Conservation (phyloP, 2,888 invertebrate species). For the Halocaridina rubra region DNA sequence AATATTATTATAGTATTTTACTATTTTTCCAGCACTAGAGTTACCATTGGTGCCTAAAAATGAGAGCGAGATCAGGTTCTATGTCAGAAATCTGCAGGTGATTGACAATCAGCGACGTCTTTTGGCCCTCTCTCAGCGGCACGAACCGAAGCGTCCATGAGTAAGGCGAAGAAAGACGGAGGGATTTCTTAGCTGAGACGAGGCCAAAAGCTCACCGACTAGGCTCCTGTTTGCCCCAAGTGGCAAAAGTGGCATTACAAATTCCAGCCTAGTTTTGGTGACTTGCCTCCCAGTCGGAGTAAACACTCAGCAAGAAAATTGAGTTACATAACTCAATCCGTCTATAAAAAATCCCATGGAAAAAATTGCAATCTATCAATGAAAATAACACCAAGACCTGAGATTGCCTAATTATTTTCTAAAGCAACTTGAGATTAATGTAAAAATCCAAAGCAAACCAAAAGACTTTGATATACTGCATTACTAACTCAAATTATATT, state of each 20-base stretch:
- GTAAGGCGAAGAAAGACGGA: conserved; percentile 29
- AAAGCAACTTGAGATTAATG: too few species aligned
- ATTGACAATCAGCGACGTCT: conserved; percentile 84
- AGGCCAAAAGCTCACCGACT: not conserved
- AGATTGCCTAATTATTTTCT: too few species aligned
- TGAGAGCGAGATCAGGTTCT: conserved; percentile 77
- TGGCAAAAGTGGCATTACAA: too few species aligned
- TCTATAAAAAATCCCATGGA: not conserved
- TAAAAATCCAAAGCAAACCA: too few species aligned
- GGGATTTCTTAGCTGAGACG: not conserved
- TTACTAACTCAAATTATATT: too few species aligned
- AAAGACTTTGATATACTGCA: too few species aligned
- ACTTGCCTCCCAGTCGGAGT: not conserved
- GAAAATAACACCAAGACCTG: too few species aligned
- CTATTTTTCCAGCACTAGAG: conserved; percentile 66
- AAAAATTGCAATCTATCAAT: not conserved
- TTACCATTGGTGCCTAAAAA: conserved; percentile 77
- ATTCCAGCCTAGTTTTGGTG: not conserved
- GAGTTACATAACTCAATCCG: not conserved
- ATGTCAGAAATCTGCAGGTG: conserved; percentile 79
- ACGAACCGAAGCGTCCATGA: conserved; percentile 70
- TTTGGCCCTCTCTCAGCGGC: conserved; percentile 81
- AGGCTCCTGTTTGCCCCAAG: not conserved
- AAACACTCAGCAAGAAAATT: not conserved
- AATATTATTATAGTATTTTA: too few species aligned